A percentile compares a stretch with the other conserved stretches of the same genome.
Evolutionary conservation across 2,888 invertebrate species (phyloP).

Genomic region (Gnatocerus cornutus): DNA sequence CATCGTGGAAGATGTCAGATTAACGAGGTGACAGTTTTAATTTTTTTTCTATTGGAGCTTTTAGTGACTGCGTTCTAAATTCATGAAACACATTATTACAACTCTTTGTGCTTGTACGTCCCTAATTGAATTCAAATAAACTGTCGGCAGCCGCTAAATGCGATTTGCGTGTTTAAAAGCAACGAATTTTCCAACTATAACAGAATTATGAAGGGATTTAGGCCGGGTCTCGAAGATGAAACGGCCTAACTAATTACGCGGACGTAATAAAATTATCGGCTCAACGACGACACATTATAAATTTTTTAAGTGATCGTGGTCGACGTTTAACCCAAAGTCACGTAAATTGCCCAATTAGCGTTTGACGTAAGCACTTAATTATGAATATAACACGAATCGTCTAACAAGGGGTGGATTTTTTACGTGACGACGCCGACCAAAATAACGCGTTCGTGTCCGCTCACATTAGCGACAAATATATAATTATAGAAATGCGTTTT

Average conservation of each 20-base stretch:
- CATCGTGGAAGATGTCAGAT: too few species aligned
- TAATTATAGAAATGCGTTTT: slow-evolving; percentile 31
- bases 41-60: neutral
- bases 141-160: slow-evolving; percentile 29
- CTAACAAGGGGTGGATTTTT: slow-evolving; percentile 9
- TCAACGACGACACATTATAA: slow-evolving; percentile 35
- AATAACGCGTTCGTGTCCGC: slow-evolving; percentile 24
- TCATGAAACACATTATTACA: slow-evolving; percentile 8
- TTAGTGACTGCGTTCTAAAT: slow-evolving; percentile 5
- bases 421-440: neutral
- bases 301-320: slow-evolving; percentile 39
- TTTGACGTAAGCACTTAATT: slow-evolving; percentile 41
- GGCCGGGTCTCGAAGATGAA: slow-evolving; percentile 30
- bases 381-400: slow-evolving; percentile 29
- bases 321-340: slow-evolving; percentile 36
- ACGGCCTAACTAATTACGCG: slow-evolving; percentile 38
- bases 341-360: slow-evolving; percentile 36
- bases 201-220: slow-evolving; percentile 39
- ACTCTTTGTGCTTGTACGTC: slow-evolving; percentile 10
- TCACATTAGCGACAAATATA: slow-evolving; percentile 13
- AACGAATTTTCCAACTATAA: slow-evolving; percentile 39
- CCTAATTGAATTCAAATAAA: slow-evolving; percentile 31
- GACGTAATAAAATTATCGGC: slow-evolving; percentile 37
- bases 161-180: slow-evolving; percentile 36
- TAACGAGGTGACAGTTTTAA: neutral